Conservation (phyloP, 1,140 invertebrate species). For the Arctopsyche grandis region DNA sequence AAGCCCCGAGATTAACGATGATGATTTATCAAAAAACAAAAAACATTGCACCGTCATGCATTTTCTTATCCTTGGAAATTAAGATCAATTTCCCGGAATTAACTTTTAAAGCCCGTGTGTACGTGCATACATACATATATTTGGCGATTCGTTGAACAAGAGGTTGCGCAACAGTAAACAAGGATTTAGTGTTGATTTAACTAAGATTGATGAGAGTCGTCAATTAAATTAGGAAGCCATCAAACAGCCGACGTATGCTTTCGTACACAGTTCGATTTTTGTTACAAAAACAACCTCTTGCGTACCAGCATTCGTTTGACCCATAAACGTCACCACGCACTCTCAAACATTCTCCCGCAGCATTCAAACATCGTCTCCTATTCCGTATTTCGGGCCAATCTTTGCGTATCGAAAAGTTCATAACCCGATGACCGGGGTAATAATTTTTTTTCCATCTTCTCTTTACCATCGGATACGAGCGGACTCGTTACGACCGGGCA, state of each 20-base stretch:
- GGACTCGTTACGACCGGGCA: neutral
- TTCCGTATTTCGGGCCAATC: no score
- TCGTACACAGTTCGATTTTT: slow-evolving; percentile 29
- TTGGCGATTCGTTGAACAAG: slow-evolving; percentile 26
- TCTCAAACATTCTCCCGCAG: neutral
- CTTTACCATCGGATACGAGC: neutral
- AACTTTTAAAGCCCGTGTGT: neutral
- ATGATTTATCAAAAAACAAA: no score
- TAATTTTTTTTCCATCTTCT: slow-evolving; percentile 1
- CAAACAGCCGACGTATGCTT: slow-evolving; percentile 27
- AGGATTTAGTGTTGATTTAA: slow-evolving; percentile 51
- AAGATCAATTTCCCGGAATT: slow-evolving; percentile 12
- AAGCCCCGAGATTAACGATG: no score
- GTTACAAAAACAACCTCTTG: slow-evolving; percentile 35
- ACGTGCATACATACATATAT: neutral
- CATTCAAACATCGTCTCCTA: no score
- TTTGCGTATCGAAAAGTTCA: no score
- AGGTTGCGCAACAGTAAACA: slow-evolving; percentile 48
- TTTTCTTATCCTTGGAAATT: neutral
- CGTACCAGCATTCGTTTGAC: neutral
- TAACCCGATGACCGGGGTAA: no score
- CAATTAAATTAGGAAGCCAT: slow-evolving; percentile 48
- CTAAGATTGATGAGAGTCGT: slow-evolving; percentile 52
- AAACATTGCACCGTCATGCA: slow-evolving; percentile 15
- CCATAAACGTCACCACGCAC: neutral